Evolutionary conservation across 2,797 vertebrate genomes (phyloP).

Genomic region (Echeneis naucrates): DNA sequence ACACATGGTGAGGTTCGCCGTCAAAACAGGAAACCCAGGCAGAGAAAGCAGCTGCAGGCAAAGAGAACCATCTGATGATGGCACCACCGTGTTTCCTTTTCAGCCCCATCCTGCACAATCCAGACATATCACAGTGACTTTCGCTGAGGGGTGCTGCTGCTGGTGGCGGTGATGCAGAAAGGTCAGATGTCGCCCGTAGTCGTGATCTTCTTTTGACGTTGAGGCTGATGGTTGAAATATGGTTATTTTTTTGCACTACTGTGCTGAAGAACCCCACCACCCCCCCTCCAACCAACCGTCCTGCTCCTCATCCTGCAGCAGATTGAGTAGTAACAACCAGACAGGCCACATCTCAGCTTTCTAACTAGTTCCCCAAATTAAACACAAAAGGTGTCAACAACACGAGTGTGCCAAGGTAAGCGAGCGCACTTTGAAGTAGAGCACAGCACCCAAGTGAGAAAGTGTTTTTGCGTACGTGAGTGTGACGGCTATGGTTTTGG

Average conservation of each 20-base stretch:
- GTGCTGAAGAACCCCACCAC: background rate
- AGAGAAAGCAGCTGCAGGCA: background rate
- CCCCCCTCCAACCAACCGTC: too few relatives aligned
- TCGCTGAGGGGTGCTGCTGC: too few relatives aligned
- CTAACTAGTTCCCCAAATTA: slow-evolving; percentile 7
- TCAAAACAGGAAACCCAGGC: background rate
- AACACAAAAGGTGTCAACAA: background rate
- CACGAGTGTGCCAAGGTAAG: background rate
- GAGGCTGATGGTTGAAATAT: background rate
- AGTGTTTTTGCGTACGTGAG: background rate
- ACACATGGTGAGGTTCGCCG: slow-evolving; percentile 4
- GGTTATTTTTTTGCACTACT: slow-evolving; percentile 2
- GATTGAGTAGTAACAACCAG: slow-evolving; percentile 15
- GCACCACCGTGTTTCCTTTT: background rate
- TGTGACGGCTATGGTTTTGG: background rate
- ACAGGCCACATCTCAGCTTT: slow-evolving; percentile 3
- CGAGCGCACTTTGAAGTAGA: background rate
- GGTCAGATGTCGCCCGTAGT: background rate
- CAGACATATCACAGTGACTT: too few relatives aligned
- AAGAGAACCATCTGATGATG: background rate
- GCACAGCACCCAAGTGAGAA: slow-evolving; percentile 24
- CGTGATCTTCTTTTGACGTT: background rate
- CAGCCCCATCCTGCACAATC: background rate
- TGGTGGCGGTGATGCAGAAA: too few relatives aligned
- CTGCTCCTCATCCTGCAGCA: slow-evolving; percentile 4